Evolutionary conservation across 2,888 invertebrate genomes (phyloP).

Genomic region (Drosophila subquinaria): DNA sequence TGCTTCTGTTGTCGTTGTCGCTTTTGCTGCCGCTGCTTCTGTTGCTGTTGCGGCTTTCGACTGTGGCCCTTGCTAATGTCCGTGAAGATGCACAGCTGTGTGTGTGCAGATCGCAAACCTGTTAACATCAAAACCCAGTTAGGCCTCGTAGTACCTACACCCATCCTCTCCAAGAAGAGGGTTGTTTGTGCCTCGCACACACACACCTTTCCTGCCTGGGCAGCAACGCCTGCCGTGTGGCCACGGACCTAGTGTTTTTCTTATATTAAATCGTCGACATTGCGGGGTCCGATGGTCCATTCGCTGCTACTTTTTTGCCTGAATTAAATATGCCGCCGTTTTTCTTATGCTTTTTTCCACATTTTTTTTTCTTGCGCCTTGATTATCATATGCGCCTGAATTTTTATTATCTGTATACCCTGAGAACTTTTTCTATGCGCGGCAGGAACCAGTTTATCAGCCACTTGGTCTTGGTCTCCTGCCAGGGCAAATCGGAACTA

Average conservation of each 20-base stretch:
- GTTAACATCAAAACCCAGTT: conserved; percentile 83
- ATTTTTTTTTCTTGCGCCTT: conserved; percentile 60
- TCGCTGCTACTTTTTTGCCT: conserved; percentile 69
- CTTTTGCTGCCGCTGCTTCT: conserved; percentile 7
- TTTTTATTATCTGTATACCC: conserved; percentile 85
- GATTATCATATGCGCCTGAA: conserved; percentile 82
- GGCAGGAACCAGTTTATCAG: conserved; percentile 73
- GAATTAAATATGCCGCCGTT: conserved; percentile 75
- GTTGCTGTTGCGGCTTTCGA: conserved; percentile 28
- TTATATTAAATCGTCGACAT: conserved; percentile 80
- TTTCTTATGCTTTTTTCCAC: conserved; percentile 42
- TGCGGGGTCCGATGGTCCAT: conserved; percentile 57
- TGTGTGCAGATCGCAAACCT: conserved; percentile 77
- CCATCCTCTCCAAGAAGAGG: conserved; percentile 64
- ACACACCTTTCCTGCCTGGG: conserved; percentile 62
- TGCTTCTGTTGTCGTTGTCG: conserved; percentile 3
- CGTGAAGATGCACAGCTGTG: conserved; percentile 78
- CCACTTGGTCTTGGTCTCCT: conserved; percentile 75
- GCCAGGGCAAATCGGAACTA: conserved; percentile 63
- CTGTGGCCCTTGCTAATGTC: conserved; percentile 68
- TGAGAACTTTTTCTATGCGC: conserved; percentile 85
- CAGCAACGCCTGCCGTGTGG: conserved; percentile 68
- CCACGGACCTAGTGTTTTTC: conserved; percentile 65
- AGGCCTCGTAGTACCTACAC: conserved; percentile 68
- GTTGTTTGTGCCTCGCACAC: conserved; percentile 70